Evolutionary conservation across 2,113 vertebrate species (phyloP).

Genomic region (Casuarius casuarius): DNA sequence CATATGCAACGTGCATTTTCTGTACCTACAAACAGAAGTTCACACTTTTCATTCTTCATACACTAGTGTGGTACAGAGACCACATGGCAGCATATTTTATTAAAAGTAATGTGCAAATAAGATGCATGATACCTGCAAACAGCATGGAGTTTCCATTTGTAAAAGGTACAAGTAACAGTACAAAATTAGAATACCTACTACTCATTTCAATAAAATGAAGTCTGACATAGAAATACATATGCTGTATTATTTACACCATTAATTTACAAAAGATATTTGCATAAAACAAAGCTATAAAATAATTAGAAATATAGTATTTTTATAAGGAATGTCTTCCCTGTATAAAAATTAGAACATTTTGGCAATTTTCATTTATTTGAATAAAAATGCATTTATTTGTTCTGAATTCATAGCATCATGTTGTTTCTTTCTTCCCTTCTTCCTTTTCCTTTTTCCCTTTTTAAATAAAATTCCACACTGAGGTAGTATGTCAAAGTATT

Average conservation of each 20-base stretch:
- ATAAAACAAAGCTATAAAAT: conserved; percentile 80
- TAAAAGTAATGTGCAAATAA: conserved; percentile 76
- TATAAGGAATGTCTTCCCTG: conserved; percentile 69
- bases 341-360: conserved; percentile 72
- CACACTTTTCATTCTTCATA: neutral
- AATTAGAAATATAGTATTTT: conserved; percentile 77
- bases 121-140: conserved; percentile 66
- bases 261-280: conserved; percentile 86
- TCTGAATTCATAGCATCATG: conserved; percentile 64
- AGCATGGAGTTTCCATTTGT: conserved; percentile 53
- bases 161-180: conserved; percentile 66
- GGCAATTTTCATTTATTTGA: conserved; percentile 80
- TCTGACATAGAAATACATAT: conserved; percentile 80
- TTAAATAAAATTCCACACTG: conserved; percentile 84
- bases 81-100: conserved; percentile 73
- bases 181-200: conserved; percentile 74
- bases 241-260: conserved; percentile 86
- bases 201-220: conserved; percentile 78
- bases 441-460: conserved; percentile 39
- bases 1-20: neutral
- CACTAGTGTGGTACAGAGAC: conserved; percentile 10
- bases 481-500: conserved; percentile 85
- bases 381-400: conserved; percentile 79
- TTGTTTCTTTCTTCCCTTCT: conserved; percentile 51
- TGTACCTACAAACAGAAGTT: neutral